These are phyloP conservation scores for Silvanus unidentatus DNA, from an alignment of 2,888 invertebrate genomes.

Conservation along the genomic window DNA sequence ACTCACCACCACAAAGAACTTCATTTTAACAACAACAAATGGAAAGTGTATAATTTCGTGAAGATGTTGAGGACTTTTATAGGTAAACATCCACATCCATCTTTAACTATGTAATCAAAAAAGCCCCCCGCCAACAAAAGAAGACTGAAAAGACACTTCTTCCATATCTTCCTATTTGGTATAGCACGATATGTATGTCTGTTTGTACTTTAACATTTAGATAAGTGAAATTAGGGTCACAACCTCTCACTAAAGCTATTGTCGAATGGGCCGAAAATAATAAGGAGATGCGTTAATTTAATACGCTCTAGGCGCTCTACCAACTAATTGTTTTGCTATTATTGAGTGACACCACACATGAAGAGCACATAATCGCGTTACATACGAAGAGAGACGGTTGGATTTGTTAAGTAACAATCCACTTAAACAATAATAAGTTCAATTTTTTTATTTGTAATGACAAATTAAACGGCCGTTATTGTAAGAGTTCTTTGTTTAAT, in stretches of 20 bases:
- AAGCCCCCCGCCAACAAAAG: conserved; percentile 30
- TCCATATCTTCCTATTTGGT: conserved; percentile 32
- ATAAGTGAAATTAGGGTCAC: conserved; percentile 44
- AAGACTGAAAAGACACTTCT: conserved; percentile 1
- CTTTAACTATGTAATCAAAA: conserved; percentile 30
- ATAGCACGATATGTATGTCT: conserved; percentile 17
- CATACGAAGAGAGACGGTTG: too few species aligned
- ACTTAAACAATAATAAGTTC: too few species aligned
- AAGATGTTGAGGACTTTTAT: conserved; percentile 34
- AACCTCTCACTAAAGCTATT: conserved; percentile 34
- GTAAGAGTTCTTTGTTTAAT: too few species aligned
- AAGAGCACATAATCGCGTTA: too few species aligned
- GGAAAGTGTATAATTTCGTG: conserved; percentile 29
- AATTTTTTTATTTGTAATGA: too few species aligned
- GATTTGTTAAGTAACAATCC: too few species aligned
- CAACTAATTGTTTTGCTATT: conserved; percentile 5
- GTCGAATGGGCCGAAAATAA: conserved; percentile 10
- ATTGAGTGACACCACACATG: too few species aligned
- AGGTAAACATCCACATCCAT: conserved; percentile 18
- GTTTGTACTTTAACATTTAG: conserved; percentile 38
- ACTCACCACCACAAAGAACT: conserved; percentile 39
- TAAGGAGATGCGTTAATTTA: conserved; percentile 7
- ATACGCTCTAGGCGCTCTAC: conserved; percentile 6
- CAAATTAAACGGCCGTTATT: too few species aligned
- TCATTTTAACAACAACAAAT: conserved; percentile 36